These are phyloP conservation scores for Cerastoderma edule DNA, from an alignment of 2,888 invertebrate genomes.

Conservation along the genomic window DNA sequence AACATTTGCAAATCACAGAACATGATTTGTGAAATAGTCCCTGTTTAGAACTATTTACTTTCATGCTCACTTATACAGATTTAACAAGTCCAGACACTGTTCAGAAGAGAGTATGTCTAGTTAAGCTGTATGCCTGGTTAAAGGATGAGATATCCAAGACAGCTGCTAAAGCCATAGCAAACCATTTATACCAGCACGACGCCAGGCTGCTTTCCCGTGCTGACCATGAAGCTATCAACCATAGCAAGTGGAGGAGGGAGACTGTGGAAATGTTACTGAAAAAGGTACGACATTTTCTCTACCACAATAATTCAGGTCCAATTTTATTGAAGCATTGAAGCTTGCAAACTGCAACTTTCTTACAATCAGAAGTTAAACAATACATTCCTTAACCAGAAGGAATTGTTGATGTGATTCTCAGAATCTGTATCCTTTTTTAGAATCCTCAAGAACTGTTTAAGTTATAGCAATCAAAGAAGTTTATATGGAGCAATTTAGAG, in stretches of 20 bases:
- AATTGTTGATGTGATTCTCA: no score
- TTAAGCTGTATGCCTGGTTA: constrained; percentile 58
- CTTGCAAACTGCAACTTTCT: no score
- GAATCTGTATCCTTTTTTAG: no score
- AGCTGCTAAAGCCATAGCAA: constrained; percentile 44
- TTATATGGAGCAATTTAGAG: no score
- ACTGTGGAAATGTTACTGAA: constrained; percentile 59
- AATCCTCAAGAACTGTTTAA: no score
- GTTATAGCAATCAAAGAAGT: no score
- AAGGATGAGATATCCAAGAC: constrained; percentile 56
- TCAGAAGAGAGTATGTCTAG: constrained; percentile 44
- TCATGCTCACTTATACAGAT: constrained; percentile 7
- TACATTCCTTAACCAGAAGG: no score
- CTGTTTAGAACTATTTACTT: background rate
- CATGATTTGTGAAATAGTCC: no score
- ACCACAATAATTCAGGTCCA: background rate
- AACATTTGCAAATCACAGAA: no score
- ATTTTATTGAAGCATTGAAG: no score
- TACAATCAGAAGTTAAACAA: no score
- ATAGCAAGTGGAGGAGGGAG: constrained; percentile 47
- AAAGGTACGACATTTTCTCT: constrained; percentile 32
- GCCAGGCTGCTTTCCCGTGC: constrained; percentile 33
- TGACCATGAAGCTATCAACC: constrained; percentile 52
- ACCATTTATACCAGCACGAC: constrained; percentile 43
- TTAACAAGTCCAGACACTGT: constrained; percentile 5